Base-by-base conservation (phyloP, 1,140 invertebrate species). In the Ectropis grisescens region DNA sequence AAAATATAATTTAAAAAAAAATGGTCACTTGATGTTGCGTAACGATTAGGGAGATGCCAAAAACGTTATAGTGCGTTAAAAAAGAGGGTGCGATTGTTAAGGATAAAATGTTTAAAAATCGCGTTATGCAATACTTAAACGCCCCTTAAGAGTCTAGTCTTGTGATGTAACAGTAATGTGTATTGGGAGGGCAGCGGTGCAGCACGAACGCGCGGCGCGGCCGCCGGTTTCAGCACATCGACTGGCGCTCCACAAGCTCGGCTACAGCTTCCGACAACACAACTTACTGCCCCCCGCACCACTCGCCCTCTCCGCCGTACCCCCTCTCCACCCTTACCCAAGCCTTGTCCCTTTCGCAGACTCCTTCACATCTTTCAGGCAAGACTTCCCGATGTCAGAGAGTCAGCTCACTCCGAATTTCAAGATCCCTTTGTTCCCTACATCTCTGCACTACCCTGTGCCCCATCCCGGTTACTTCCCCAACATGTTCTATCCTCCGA, bases 181-280 rank as follows among this genome's bases (percentile, higher is more conserved):
- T n/a, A n/a, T n/a, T n/a, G n/a, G n/a, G n/a, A n/a, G n/a, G n/a
- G n/a, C n/a, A 96, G 94, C 94, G 40, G 94, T 96, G 2, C 93
- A 96, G 65, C 93, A 96, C 75, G 93, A 96, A 78, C 82, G 94
- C 45, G 92, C 93, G 8, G 93, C 93, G 1, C 79, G 93, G 39
- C 85, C 86, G 10, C 68, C 75, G 1, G 57, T 82, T 23, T 59
- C 82, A 36, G 54, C 46, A 2, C 64, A 65, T 24, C 67, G 68
- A 22, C 24, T 65, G 9, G 30, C 67, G 6, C 28, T 74, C 7
- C 65, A 70, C 19, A 68, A 68, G 32, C 41, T 70, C 2, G 51
- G 68, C 15, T 71, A 72, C 43, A 62, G 76, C 13, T 72, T 86
- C 27, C 58, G 67, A 16, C 51, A 58, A 13, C 61, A 58, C 28